Base-by-base conservation (phyloP, 1,140 invertebrate species). In the Atopsyche davidsoni region DNA sequence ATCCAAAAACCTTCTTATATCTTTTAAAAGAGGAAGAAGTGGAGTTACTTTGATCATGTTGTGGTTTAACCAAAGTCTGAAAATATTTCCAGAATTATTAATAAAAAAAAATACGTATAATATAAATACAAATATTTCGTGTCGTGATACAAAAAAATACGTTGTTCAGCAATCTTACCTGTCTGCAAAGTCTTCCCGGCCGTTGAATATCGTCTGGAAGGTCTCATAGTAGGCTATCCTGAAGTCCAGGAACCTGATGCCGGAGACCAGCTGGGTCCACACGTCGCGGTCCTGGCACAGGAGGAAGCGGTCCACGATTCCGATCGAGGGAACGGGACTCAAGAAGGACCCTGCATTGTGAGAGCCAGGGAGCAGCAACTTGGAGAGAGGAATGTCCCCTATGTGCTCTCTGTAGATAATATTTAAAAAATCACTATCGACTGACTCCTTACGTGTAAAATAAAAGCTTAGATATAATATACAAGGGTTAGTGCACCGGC, bases 241-340 rank as follows among this genome's bases (percentile, higher is more conserved):
- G 14, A 92, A 75, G 67, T 92, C 87, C 17, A 92, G 69, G 62
- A 89, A 90, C 58, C 88, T 73, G 60, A 89, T 82, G 21, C 88
- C 87, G 62, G 87, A 83, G 1, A 87, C 80, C 10, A 91, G 70
- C 62, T 90, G 87, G 0, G 78, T 78, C 80, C 85, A 90, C 14
- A 90, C 74, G 59, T 83, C 79, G 31, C 83, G 79, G 62, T 89
- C 85, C 66, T 92, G 89, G 51, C 71, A 74, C 0, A 74, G 62
- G 1, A 71, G 64, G 55, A 68, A 72, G 54, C 55, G 66, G 43
- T 72, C 68, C 13, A 70, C 54, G 2, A 60, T 36, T 0, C 62
- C 50, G 1, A 53, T 64, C 44, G 64, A 68, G 32, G 66, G 53
- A 31, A 66, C 66, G 0, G 65, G 66, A 54, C 68, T 61, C 50